Evolutionary conservation across 2,797 vertebrate species (phyloP).

Genomic region (Oryzias dopingdopingensis): DNA sequence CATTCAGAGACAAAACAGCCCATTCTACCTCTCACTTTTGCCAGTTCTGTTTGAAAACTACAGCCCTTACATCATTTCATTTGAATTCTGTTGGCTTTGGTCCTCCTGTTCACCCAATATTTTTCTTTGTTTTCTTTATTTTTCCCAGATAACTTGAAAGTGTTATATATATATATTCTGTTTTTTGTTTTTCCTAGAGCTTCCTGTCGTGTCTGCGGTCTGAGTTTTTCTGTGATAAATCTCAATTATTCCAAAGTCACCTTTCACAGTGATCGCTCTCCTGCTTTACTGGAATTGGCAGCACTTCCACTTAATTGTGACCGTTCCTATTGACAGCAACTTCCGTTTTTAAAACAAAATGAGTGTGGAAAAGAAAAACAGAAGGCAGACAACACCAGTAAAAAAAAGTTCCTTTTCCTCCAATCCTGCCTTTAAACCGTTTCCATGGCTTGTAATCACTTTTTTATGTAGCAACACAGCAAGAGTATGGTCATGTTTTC

Average conservation of each 20-base stretch:
- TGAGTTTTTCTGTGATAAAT: constrained; percentile 79
- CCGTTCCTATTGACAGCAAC: constrained; percentile 77
- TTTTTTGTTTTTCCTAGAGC: constrained; percentile 18
- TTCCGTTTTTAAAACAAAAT: constrained; percentile 71
- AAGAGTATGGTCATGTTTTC: constrained; percentile 36
- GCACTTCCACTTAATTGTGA: constrained; percentile 78
- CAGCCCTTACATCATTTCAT: constrained; percentile 56
- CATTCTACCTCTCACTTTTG: constrained; percentile 25
- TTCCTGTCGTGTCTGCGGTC: constrained; percentile 65
- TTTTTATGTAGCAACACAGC: constrained; percentile 46
- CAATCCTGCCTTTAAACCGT: constrained; percentile 60
- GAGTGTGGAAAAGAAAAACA: constrained; percentile 37
- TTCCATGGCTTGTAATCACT: constrained; percentile 64
- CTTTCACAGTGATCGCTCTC: constrained; percentile 80
- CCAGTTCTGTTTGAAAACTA: constrained; percentile 3
- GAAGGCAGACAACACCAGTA: constrained; percentile 30
- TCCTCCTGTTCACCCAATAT: too few relatives aligned
- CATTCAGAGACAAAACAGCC: constrained; percentile 30
- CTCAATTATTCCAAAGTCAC: constrained; percentile 86
- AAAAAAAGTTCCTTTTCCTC: constrained; percentile 56
- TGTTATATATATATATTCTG: constrained; percentile 37
- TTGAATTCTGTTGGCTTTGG: constrained; percentile 30
- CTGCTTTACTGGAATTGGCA: constrained; percentile 82
- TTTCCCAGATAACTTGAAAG: constrained; percentile 52
- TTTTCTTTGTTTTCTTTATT: constrained; percentile 16